Base-by-base conservation (phyloP, 1,140 invertebrate species). In the Brachionus sp. region DNA sequence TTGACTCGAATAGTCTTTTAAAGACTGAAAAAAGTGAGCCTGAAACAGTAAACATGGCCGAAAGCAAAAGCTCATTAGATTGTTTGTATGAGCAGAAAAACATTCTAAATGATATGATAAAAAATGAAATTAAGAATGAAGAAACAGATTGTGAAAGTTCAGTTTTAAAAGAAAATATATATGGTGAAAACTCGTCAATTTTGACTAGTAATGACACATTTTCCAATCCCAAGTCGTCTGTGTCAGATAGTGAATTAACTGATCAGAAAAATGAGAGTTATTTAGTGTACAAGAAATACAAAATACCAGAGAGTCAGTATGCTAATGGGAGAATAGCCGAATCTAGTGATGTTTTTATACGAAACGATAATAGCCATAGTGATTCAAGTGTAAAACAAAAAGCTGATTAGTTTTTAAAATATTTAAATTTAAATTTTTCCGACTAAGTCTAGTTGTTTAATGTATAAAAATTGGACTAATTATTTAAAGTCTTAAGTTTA, bases 21-120 rank as follows among this genome's bases (percentile, higher is more conserved):
- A 75, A 75, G 16, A 46, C 7, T 75, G 70, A 75, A 75, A 75
- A 75, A 46, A 75, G 25, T 46, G 70, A 75, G 5, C 70, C 70
- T 9, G 70, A 75, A 25, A 19, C 46, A 16, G 37, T 16, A 10
- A 73, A 73, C 23, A 16, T 29, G 9, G 70, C 9, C 12, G 16
- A 44, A 3, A 75, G 23, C 16, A 75, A 33, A 25, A 46, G 39
- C 19, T 50, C 44, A 75, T 42, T 46, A 25, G 70, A 75, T 25
- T 75, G 70, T 29, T 23, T 75, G 10, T 75, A 75, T 39, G 70
- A 75, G 19, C 70, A 75, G 25, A 75, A 75, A 75, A 75, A 3
- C 9, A 19, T 13, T 46, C 10, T 46, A 46, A 25, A 29, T 46
- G 33, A 44, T 75, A 12, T 44, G 19, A 35, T 75, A 4, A 75